Evolutionary conservation across 2,888 invertebrate species (phyloP).

Genomic region (Oxycera nigricornis): DNA sequence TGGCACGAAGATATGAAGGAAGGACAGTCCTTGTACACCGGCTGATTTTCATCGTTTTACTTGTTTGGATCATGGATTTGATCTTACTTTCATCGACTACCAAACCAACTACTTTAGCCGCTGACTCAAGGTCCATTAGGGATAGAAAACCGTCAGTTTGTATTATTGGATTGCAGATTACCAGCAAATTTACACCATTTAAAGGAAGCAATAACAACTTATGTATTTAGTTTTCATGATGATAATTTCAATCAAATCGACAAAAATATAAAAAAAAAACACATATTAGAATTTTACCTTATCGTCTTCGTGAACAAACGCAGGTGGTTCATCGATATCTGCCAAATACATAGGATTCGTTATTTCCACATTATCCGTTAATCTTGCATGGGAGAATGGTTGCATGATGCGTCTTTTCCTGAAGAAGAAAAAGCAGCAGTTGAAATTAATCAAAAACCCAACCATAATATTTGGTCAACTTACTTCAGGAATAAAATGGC

Average conservation of each 20-base stretch:
- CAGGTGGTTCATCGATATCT: slow-evolving; percentile 71
- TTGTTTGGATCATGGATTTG: too few relatives aligned
- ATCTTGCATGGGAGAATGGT: slow-evolving; percentile 79
- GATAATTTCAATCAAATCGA: slow-evolving; percentile 29
- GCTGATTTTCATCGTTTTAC: too few relatives aligned
- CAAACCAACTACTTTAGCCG: too few relatives aligned
- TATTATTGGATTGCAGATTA: too few relatives aligned
- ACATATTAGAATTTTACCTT: slow-evolving; percentile 65
- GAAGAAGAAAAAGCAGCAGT: slow-evolving; percentile 11
- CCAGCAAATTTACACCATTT: too few relatives aligned
- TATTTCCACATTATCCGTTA: slow-evolving; percentile 85
- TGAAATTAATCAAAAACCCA: slow-evolving; percentile 13
- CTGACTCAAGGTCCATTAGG: too few relatives aligned
- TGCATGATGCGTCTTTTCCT: slow-evolving; percentile 65
- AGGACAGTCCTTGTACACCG: too few relatives aligned
- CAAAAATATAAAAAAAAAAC: not conserved
- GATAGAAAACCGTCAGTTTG: too few relatives aligned
- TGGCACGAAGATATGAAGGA: too few relatives aligned
- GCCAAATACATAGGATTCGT: slow-evolving; percentile 86
- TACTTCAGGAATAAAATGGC: slow-evolving; percentile 62
- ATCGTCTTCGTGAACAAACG: slow-evolving; percentile 66
- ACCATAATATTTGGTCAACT: slow-evolving; percentile 49
- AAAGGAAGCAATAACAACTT: not conserved
- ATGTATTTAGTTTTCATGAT: not conserved
- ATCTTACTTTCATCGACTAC: too few relatives aligned